phyloP scores from a whole-genome alignment of 2,888 invertebrate species.

The Drepana falcataria region DNA sequence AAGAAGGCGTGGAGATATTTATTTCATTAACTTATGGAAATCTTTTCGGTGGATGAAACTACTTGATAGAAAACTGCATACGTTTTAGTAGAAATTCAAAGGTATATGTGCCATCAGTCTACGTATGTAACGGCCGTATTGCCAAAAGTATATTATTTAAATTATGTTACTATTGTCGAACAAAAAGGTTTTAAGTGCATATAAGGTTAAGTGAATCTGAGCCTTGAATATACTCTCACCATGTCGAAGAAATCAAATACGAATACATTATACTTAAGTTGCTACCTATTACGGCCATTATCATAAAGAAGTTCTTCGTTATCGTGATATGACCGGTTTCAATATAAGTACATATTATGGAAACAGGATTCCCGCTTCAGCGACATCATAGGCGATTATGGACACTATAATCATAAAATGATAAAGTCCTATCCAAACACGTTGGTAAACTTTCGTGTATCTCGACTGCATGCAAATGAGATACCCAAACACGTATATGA shows the following conservation, averaged over 20 bases:
- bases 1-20: too few relatives aligned
- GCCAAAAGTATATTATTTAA: too few relatives aligned
- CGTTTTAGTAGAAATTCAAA: too few relatives aligned
- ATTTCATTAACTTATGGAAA: too few relatives aligned
- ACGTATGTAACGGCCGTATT: too few relatives aligned
- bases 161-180: too few relatives aligned
- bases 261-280: neutral
- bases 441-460: constrained; percentile 27
- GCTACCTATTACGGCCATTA: constrained; percentile 6
- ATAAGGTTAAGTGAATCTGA: neutral
- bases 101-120: too few relatives aligned
- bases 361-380: constrained; percentile 24
- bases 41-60: too few relatives aligned
- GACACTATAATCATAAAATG: constrained; percentile 52
- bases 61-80: too few relatives aligned
- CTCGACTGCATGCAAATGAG: constrained; percentile 45
- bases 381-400: constrained; percentile 32
- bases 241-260: neutral
- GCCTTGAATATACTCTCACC: neutral
- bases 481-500: constrained; percentile 25
- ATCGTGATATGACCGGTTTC: constrained; percentile 29
- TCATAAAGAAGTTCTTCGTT: constrained; percentile 31
- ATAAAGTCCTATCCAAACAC: constrained; percentile 55
- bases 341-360: constrained; percentile 22
- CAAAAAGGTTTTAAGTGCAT: neutral